These are phyloP conservation scores for Meliscaeva auricollis DNA, from an alignment of 2,888 invertebrate genomes.

Conservation along the genomic window DNA sequence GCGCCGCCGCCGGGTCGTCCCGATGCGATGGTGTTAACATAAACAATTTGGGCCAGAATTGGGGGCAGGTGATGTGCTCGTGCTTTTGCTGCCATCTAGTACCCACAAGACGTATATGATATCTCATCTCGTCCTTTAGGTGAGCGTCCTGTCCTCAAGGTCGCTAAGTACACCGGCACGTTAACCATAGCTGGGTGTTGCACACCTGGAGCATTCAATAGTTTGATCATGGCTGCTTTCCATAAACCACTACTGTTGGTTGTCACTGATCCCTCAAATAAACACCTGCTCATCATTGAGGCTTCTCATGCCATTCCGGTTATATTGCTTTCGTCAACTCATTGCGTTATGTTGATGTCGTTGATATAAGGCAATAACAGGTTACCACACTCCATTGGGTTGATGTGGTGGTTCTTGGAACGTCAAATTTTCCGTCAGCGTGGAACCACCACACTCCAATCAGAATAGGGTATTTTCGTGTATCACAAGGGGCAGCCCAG, in stretches of 20 bases:
- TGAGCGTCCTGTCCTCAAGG: conserved; percentile 99
- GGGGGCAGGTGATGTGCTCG: conserved; percentile 99
- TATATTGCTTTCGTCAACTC: conserved; percentile 99
- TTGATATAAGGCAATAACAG: conserved; percentile 99
- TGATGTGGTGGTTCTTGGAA: conserved; percentile 99
- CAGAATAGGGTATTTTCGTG: conserved; percentile 98
- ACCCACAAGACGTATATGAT: conserved; percentile 98
- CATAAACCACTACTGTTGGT: conserved; percentile 98
- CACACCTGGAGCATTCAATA: conserved; percentile 99
- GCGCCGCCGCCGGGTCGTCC: too few relatives aligned
- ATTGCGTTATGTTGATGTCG: conserved; percentile 97
- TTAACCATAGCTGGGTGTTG: conserved; percentile 99
- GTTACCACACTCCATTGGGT: conserved; percentile 97
- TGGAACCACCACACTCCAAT: conserved; percentile 95
- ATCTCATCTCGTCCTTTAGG: conserved; percentile 98
- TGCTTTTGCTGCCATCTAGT: conserved; percentile 99
- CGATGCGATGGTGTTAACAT: conserved; percentile 98
- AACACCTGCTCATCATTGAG: conserved; percentile 99
- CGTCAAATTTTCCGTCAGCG: conserved; percentile 97
- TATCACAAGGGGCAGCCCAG: conserved; percentile 96
- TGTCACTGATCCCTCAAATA: conserved; percentile 97
- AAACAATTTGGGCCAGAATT: conserved; percentile 97
- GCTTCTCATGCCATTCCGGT: conserved; percentile 99
- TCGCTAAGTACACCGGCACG: conserved; percentile 98
- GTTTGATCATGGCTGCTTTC: conserved; percentile 98